These are phyloP conservation scores for Pogona vitticeps DNA, from an alignment of 2,113 vertebrate species.

Conservation along the genomic window DNA sequence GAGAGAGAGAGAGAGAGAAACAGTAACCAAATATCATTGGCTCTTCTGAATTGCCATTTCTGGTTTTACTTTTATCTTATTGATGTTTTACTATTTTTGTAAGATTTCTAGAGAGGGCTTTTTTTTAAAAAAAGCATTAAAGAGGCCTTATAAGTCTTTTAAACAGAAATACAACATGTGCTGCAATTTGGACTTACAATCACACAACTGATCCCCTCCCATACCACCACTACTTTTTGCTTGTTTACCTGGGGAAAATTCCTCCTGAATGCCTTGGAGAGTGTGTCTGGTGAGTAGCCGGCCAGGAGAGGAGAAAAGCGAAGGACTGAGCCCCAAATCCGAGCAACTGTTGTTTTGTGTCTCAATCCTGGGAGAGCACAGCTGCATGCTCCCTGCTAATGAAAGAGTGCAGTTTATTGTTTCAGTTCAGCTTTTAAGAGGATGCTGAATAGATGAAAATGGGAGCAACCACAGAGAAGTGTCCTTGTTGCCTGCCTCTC, in stretches of 20 bases:
- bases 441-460: background rate
- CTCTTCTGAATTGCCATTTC: background rate
- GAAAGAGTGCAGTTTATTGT: background rate
- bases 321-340: slow-evolving; percentile 71
- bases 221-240: background rate
- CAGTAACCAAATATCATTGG: background rate
- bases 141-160: background rate
- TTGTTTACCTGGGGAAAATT: slow-evolving; percentile 68
- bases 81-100: background rate
- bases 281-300: slow-evolving; percentile 56
- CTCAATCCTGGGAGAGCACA: slow-evolving; percentile 18
- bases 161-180: background rate
- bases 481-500: background rate
- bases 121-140: no score
- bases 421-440: background rate
- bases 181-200: no score
- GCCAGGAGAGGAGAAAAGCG: slow-evolving; percentile 73
- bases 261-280: slow-evolving; percentile 60
- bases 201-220: background rate
- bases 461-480: no score
- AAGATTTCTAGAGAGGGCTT: background rate
- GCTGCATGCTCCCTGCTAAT: slow-evolving; percentile 42
- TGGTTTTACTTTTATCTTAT: background rate
- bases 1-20: no score
- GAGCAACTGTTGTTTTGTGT: background rate